Evolutionary conservation across 92 coral and sea anemone species (phyloP), one percentile per base, ranked within the genome.

Genomic region (Zoanthus gigantus): DNA sequence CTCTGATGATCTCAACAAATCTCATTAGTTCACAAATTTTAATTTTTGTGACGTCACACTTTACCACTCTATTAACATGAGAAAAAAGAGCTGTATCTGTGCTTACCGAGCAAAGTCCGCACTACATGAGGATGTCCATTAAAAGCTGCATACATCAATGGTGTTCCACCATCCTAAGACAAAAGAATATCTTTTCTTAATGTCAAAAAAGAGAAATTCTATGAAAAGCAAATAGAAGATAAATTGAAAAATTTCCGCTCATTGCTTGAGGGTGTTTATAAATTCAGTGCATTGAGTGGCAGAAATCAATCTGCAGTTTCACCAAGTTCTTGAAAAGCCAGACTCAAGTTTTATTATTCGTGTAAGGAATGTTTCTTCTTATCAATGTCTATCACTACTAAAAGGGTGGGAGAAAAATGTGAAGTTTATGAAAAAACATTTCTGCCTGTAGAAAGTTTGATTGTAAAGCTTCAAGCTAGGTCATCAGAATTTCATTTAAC

Each of bases 91-190:
- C 47, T 54, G 12, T 29, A 6, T 2, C 23, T 9, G 10, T 42
- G 3, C 92, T 11, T 78, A 96, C 99, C 99, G 71, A 96, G 89
- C 4, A 97, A 92, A 58, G 92, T 94, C 72, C 94, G 92, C 16
- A 94, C 98, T 52, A 97, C 95, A 56, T 97, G 98, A 11, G 98
- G 96, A 58, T 95, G 94, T 48, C 98, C 98, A 83, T 93, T 94
- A 69, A 92, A 95, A 0, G 98, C 93, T 34, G 99, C 96, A 88
- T 94, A 97, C 99, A 97, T 97, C 56, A 97, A 82, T 2, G 99
- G 97, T 13, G 99, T 95, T 12, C 98, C 98, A 23, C 99, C 99
- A 91, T 97, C 96, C 99, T 96, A 28, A 15, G 88, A 44, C 87
- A 29, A 68, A 47, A 34, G 68, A 65, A 17, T 23, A 23, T 0